Evolutionary conservation across 2,797 vertebrate genomes (phyloP).

Genomic region (Avahi laniger): DNA sequence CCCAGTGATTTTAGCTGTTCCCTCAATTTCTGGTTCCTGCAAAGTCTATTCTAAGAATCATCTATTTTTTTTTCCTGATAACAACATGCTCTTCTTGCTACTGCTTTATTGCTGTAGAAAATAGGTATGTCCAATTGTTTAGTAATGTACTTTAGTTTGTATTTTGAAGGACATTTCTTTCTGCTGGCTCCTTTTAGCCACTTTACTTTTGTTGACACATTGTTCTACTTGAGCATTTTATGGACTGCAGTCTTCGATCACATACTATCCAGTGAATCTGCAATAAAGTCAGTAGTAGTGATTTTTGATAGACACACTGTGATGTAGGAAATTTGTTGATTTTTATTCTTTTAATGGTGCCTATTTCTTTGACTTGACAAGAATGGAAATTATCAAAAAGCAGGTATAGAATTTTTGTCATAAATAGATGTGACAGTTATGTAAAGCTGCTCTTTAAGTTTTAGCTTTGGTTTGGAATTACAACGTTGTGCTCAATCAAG

Average conservation of each 20-base stretch:
- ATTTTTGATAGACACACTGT: not conserved
- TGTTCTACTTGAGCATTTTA: not conserved
- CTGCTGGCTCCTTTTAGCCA: not conserved
- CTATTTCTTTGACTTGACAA: not conserved
- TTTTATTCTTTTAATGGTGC: not conserved
- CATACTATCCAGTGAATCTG: not conserved
- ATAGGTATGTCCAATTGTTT: not conserved
- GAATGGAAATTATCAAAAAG: not conserved
- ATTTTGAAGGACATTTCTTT: not conserved
- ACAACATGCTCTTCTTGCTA: not conserved
- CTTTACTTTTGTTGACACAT: not conserved
- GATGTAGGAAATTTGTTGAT: not conserved
- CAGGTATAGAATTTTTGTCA: not conserved
- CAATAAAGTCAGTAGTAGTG: not conserved
- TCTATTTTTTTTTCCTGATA: not conserved
- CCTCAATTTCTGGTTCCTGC: not conserved
- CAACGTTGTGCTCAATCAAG: not conserved
- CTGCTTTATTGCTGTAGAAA: not conserved
- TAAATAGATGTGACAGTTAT: not conserved
- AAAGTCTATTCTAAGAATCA: not conserved
- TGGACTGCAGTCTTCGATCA: not conserved
- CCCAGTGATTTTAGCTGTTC: not conserved
- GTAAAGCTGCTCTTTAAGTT: not conserved
- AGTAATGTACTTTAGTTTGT: not conserved
- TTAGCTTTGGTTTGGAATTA: not conserved